Evolutionary conservation across 2,113 vertebrate genomes (phyloP).

Genomic region (Siniperca chuatsi): DNA sequence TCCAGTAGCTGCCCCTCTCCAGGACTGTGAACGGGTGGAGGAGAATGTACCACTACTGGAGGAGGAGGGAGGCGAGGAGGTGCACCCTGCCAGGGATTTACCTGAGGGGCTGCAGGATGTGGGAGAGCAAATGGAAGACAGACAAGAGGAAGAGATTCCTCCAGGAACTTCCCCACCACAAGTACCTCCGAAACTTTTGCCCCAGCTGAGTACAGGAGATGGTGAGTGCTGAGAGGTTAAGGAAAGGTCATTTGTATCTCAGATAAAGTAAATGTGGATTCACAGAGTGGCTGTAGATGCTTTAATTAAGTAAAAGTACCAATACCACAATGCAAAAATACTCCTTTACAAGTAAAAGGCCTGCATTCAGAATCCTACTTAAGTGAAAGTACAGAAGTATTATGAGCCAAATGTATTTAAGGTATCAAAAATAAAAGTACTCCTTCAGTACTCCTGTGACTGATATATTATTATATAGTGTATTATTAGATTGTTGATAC

Average conservation of each 20-base stretch:
- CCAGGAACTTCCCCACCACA: conserved; percentile 76
- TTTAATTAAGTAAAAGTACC: not conserved
- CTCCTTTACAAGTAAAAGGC: not conserved
- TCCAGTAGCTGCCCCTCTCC: conserved; percentile 71
- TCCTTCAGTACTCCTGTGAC: too few species aligned
- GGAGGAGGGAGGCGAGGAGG: conserved; percentile 62
- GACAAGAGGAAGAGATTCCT: conserved; percentile 68
- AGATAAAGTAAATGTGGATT: not conserved
- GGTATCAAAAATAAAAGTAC: too few species aligned
- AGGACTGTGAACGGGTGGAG: conserved; percentile 74
- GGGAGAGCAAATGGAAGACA: conserved; percentile 67
- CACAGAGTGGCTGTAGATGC: not conserved
- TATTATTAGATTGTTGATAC: too few species aligned
- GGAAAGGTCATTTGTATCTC: not conserved
- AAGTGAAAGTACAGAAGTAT: not conserved
- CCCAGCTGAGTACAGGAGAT: conserved; percentile 77
- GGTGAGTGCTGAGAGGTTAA: conserved; percentile 70
- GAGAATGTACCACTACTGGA: conserved; percentile 44
- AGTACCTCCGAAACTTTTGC: conserved; percentile 77
- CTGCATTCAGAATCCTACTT: not conserved
- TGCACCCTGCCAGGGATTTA: conserved; percentile 55
- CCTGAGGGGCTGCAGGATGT: conserved; percentile 72
- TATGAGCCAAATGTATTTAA: too few species aligned
- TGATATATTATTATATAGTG: too few species aligned
- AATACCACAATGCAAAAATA: not conserved